These are phyloP conservation scores for Mythimna pallens DNA, from an alignment of 2,888 invertebrate species.

Conservation along the genomic window DNA sequence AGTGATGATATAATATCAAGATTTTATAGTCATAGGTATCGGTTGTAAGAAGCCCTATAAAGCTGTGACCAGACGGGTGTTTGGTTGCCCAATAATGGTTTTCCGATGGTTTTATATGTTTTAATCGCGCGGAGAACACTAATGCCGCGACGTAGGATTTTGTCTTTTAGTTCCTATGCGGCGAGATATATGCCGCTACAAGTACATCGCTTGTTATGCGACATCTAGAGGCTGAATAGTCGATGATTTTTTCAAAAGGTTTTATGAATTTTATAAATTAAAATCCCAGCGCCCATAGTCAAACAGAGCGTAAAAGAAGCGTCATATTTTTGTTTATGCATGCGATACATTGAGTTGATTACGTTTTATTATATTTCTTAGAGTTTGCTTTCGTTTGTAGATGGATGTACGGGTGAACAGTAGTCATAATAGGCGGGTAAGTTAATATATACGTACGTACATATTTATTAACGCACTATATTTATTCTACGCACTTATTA, in stretches of 20 bases:
- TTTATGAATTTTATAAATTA: neutral
- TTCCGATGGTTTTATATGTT: too few species aligned
- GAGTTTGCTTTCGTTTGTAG: constrained; percentile 90
- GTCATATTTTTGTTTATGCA: constrained; percentile 58
- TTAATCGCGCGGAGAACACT: too few species aligned
- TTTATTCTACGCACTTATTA: constrained; percentile 50
- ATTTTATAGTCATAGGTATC: too few species aligned
- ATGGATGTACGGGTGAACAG: constrained; percentile 91
- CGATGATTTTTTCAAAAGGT: neutral
- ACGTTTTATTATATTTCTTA: constrained; percentile 80
- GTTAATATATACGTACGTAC: constrained; percentile 80
- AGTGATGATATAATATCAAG: too few species aligned
- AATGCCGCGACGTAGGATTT: too few species aligned
- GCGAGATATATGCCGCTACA: too few species aligned
- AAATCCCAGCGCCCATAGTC: constrained; percentile 38
- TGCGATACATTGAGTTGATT: constrained; percentile 69
- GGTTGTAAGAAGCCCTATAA: too few species aligned
- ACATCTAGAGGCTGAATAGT: neutral
- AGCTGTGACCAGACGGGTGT: too few species aligned
- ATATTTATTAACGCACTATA: constrained; percentile 75
- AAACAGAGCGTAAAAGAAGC: constrained; percentile 1
- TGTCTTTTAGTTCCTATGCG: too few species aligned
- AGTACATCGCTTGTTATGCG: neutral
- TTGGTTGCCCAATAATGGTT: too few species aligned
- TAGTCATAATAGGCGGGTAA: constrained; percentile 91